Conservation (phyloP, 2,797 vertebrate species). For the Phoeniculus purpureus region DNA sequence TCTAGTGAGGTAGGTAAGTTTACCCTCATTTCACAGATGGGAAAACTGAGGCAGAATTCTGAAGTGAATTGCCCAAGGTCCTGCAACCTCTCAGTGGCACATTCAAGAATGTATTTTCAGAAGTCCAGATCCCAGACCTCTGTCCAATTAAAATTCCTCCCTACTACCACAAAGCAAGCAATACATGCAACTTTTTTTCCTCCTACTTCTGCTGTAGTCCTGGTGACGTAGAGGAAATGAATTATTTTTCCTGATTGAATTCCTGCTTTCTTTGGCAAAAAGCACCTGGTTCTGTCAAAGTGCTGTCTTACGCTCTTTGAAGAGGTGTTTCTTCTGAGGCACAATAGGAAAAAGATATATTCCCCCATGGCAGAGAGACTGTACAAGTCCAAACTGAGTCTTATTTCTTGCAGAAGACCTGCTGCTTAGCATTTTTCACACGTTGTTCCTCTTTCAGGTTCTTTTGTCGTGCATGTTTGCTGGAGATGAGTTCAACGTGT, state of each 20-base stretch:
- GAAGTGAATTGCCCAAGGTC: conserved; percentile 19
- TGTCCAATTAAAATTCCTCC: not conserved
- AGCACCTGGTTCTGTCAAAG: conserved; percentile 26
- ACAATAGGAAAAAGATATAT: not conserved
- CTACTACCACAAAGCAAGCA: conserved; percentile 41
- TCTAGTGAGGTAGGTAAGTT: conserved; percentile 63
- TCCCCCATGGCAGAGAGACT: not conserved
- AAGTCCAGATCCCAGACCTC: conserved; percentile 17
- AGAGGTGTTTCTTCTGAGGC: conserved; percentile 34
- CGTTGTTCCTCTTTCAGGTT: conserved; percentile 91
- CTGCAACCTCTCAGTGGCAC: conserved; percentile 9
- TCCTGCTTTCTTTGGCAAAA: conserved; percentile 54
- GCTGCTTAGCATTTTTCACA: conserved; percentile 88
- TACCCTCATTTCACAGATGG: conserved; percentile 40
- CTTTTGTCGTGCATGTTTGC: conserved; percentile 80
- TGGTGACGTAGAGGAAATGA: conserved; percentile 20
- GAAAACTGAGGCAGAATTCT: conserved; percentile 53
- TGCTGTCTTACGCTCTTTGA: not conserved
- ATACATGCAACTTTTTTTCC: conserved; percentile 13
- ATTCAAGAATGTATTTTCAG: not conserved
- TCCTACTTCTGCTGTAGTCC: not conserved
- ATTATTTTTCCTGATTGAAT: conserved; percentile 27
- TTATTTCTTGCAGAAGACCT: conserved; percentile 75
- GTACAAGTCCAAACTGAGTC: not conserved
- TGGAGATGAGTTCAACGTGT: conserved; percentile 89